phyloP scores from a whole-genome alignment of 2,888 invertebrate species.

The Sylvicola fuscatus region DNA sequence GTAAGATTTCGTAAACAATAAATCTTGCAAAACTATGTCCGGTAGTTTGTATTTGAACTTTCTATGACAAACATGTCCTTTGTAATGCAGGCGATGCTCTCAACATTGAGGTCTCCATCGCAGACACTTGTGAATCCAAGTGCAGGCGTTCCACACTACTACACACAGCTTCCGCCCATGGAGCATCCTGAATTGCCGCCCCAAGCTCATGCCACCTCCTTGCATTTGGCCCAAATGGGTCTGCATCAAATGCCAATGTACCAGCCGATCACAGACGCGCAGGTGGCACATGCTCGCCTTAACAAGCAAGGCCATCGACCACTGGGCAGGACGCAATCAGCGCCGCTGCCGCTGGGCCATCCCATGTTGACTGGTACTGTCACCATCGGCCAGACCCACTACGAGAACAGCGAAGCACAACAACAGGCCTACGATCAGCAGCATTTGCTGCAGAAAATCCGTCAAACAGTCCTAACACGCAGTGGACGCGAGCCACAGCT shows the following conservation, averaged over 20 bases:
- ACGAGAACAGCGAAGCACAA: constrained; percentile 27
- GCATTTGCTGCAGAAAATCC: constrained; percentile 60
- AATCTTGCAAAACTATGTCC: too few species aligned
- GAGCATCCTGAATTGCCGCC: constrained; percentile 11
- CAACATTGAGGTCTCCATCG: constrained; percentile 6
- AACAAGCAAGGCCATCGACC: constrained; percentile 57
- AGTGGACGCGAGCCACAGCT: constrained; percentile 36
- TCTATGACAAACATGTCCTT: not conserved
- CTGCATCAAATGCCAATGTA: constrained; percentile 15
- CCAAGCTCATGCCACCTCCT: constrained; percentile 7
- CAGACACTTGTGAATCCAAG: constrained; percentile 11
- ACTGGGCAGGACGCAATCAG: constrained; percentile 84
- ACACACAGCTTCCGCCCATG: constrained; percentile 17
- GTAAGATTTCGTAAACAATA: too few species aligned
- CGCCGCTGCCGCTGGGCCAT: constrained; percentile 75
- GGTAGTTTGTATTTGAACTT: not conserved
- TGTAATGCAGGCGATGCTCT: not conserved
- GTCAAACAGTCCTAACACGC: constrained; percentile 69
- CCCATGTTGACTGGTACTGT: constrained; percentile 43
- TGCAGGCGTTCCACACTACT: constrained; percentile 17
- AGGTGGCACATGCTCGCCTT: constrained; percentile 43
- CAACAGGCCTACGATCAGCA: constrained; percentile 33
- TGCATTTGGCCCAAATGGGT: constrained; percentile 6
- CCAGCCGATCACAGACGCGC: constrained; percentile 39
- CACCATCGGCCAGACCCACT: constrained; percentile 23